phyloP scores from a whole-genome alignment of 2,888 invertebrate species.

The Synanthedon tipuliformis region DNA sequence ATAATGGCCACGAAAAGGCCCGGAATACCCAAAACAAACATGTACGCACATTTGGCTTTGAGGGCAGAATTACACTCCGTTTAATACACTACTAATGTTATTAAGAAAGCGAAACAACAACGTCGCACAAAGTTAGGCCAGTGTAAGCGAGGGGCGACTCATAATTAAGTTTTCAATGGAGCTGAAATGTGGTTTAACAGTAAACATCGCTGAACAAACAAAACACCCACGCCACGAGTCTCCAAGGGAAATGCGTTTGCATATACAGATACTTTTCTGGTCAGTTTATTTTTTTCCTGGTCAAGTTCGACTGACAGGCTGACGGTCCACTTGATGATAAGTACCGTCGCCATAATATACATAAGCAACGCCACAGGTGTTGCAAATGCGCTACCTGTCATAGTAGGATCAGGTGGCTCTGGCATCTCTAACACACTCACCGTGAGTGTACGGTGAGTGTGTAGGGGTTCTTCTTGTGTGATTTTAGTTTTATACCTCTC shows the following conservation, averaged over 20 bases:
- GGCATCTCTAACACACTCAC: too few species aligned
- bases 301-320: slow-evolving; percentile 4
- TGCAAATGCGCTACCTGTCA: too few species aligned
- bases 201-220: slow-evolving; percentile 33
- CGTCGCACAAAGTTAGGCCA: slow-evolving; percentile 18
- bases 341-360: neutral
- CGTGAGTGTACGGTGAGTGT: too few species aligned
- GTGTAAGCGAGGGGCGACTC: slow-evolving; percentile 11
- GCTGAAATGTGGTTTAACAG: slow-evolving; percentile 43
- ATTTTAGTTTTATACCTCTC: too few species aligned
- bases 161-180: slow-evolving; percentile 54
- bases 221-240: slow-evolving; percentile 20
- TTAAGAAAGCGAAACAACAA: slow-evolving; percentile 32
- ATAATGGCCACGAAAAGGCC: slow-evolving; percentile 15
- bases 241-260: slow-evolving; percentile 10
- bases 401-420: too few species aligned
- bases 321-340: neutral
- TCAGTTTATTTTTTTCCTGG: slow-evolving; percentile 30
- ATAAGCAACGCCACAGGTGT: too few species aligned
- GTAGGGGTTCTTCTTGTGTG: rapidly evolving
- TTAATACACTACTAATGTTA: slow-evolving; percentile 28
- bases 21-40: slow-evolving; percentile 10
- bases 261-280: slow-evolving; percentile 13
- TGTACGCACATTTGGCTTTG: slow-evolving; percentile 20
- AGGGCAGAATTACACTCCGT: slow-evolving; percentile 21